phyloP scores from a whole-genome alignment of 2,888 invertebrate genomes.

The Caenorhabditis imperialis region DNA sequence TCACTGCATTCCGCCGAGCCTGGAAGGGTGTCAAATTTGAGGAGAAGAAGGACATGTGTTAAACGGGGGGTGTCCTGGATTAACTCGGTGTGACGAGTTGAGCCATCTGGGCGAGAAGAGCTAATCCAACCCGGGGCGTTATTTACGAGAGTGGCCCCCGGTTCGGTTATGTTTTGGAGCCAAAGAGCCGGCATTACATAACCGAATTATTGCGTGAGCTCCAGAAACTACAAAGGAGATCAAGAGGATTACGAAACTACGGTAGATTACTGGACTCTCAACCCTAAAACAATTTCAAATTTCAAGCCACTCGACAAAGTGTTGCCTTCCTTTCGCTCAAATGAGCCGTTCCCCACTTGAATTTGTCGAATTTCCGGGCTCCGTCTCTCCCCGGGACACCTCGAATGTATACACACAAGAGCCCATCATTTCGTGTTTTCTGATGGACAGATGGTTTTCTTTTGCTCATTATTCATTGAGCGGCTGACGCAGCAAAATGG shows the following conservation, averaged over 20 bases:
- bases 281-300: background rate
- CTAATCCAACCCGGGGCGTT: conserved; percentile 23
- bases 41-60: conserved; percentile 34
- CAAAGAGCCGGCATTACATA: conserved; percentile 30
- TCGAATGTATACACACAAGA: conserved; percentile 15
- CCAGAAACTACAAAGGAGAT: background rate
- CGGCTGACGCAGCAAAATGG: background rate
- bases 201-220: conserved; percentile 32
- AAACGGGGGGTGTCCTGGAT: conserved; percentile 21
- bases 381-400: background rate
- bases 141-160: conserved; percentile 31
- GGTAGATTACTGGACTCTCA: background rate
- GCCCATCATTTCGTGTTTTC: conserved; percentile 20
- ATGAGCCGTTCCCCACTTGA: conserved; percentile 35
- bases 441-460: conserved; percentile 44
- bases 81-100: conserved; percentile 43
- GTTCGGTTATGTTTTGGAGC: conserved; percentile 26
- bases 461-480: conserved; percentile 36
- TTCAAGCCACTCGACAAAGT: conserved; percentile 19
- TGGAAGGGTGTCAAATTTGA: conserved; percentile 33
- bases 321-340: conserved; percentile 37
- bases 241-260: background rate
- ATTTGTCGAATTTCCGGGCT: conserved; percentile 40
- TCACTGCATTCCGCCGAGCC: conserved; percentile 56
- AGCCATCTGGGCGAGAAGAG: conserved; percentile 34